These are phyloP conservation scores for Geopemphigus sp. DNA, from an alignment of 1,140 invertebrate species.

Conservation along the genomic window DNA sequence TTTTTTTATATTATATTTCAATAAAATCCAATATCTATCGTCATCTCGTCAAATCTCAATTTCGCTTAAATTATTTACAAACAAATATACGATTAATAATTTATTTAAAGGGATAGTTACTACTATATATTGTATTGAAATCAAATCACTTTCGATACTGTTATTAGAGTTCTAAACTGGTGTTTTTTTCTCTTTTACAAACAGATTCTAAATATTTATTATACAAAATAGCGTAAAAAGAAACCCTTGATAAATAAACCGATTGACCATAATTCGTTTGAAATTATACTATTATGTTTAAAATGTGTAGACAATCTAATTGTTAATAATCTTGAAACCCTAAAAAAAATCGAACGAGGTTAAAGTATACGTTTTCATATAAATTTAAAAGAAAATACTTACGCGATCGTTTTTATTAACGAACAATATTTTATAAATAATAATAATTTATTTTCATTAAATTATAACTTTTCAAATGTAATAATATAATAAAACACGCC, in stretches of 20 bases:
- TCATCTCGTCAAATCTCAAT: too few relatives aligned
- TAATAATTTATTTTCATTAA: slow-evolving; percentile 15
- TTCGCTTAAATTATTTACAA: too few relatives aligned
- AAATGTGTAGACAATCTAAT: not conserved
- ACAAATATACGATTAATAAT: too few relatives aligned
- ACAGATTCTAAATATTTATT: not conserved
- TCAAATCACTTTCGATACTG: too few relatives aligned
- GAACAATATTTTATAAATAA: slow-evolving; percentile 10
- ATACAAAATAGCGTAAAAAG: too few relatives aligned
- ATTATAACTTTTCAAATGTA: slow-evolving; percentile 1
- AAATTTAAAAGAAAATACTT: not conserved
- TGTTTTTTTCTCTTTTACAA: too few relatives aligned
- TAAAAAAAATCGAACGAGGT: not conserved
- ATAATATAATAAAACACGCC: not conserved
- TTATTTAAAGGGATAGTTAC: too few relatives aligned
- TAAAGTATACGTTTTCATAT: not conserved
- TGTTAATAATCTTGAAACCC: not conserved
- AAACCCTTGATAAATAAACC: too few relatives aligned
- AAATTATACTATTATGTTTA: slow-evolving; percentile 1
- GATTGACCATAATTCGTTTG: not conserved
- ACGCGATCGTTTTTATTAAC: not conserved
- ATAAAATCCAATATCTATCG: too few relatives aligned
- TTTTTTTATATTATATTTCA: too few relatives aligned
- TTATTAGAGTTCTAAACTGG: too few relatives aligned
- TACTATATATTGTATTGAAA: too few relatives aligned